These are phyloP conservation scores for Elgonia sp. DNA, from an alignment of 2,888 invertebrate genomes.

Conservation along the genomic window DNA sequence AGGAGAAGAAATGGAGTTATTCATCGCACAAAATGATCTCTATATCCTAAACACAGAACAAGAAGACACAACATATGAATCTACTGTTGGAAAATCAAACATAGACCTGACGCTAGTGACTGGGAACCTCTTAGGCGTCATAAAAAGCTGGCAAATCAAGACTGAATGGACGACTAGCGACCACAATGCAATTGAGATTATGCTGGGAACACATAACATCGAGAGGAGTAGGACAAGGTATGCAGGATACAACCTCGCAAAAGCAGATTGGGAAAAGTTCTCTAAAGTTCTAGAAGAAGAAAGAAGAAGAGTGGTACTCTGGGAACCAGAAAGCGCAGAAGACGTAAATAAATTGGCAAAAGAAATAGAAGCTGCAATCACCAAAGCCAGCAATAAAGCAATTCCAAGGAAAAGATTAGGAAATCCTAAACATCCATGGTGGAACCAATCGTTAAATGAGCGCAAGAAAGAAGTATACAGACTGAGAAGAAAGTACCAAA, in stretches of 20 bases:
- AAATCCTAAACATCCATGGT: conserved; percentile 25
- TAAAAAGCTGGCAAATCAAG: conserved; percentile 13
- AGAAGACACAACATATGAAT: neutral
- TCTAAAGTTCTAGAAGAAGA: too few species aligned
- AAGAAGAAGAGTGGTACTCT: neutral
- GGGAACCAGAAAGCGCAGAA: neutral
- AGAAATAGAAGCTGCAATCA: neutral
- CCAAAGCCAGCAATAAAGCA: neutral
- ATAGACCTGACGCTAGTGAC: conserved; percentile 51
- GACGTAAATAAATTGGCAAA: neutral
- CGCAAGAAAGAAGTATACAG: neutral
- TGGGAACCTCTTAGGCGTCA: conserved; percentile 2
- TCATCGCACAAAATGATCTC: neutral
- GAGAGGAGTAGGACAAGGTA: neutral
- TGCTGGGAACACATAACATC: neutral
- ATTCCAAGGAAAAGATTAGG: conserved; percentile 5
- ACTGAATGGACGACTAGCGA: conserved; percentile 45
- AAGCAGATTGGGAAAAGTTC: conserved; percentile 55
- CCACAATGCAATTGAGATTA: conserved; percentile 51
- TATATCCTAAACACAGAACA: neutral
- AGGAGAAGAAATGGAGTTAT: neutral
- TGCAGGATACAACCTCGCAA: conserved; percentile 1
- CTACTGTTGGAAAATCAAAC: conserved; percentile 9
- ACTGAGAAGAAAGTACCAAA: neutral
- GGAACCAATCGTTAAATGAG: conserved; percentile 21